Base-by-base conservation (phyloP, 2,888 invertebrate genomes). In the Pardosa pseudoannulata region DNA sequence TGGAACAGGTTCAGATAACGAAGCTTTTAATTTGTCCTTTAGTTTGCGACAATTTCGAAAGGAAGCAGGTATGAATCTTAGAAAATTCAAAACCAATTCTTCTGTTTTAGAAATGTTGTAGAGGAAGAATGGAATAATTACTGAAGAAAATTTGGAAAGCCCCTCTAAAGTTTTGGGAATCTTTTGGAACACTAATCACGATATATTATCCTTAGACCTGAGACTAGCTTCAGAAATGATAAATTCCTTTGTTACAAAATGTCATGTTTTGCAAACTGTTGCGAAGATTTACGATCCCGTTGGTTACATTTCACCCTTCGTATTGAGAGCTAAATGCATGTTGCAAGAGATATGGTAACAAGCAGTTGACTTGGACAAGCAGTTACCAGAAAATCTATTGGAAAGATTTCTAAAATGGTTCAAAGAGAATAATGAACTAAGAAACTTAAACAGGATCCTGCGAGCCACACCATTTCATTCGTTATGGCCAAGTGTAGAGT, bases 71-170 rank as follows among this genome's bases (percentile, higher is more conserved):
- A 62, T 73, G 73, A 56, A 73, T 27, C 27, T 36, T 19, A 56
- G 32, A 62, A 56, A 73, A 36, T 73, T 32, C 9, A 36, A 62
- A 46, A 23, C 73, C 7, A 73, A 73, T 36, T 73, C 73, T 2
- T 2, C 9, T 6, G 16, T 16, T 16, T 16, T 46, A 7, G 16
- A 46, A 6, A 16, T 11, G 16, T 2, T 11, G 16, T 16, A 16
- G 46, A 16, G 2, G 2, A 16, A 46, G 2, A 46, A 6, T 46
- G 2, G 2, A 46, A 46, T 46, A 16, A 16, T 16, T 46, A 2
- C 46, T 16, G 16, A 46, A 11, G 9, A 7, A 2, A 16, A 46
- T 6, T 16, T 16, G 7, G 1, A 29, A 0, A 29, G 9, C 3
- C 27, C 28, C 9, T 29, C 28, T 11, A 64, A 64, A 64, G 64